Evolutionary conservation across 2,888 invertebrate species (phyloP), one percentile per base, ranked within the genome.

Genomic region (Encarsia formosa): DNA sequence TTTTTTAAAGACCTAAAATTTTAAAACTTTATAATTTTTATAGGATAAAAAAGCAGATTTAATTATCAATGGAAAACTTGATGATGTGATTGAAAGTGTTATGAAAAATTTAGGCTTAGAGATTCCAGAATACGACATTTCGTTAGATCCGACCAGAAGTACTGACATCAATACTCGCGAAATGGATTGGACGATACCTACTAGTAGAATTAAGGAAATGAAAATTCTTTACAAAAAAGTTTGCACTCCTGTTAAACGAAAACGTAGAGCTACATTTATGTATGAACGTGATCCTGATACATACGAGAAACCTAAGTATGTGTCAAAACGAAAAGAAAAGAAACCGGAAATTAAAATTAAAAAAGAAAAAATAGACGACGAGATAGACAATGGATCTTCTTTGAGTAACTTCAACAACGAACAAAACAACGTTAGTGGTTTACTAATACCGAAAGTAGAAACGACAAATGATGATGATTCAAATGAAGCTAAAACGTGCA

Each of bases 41-140:
- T 68, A 91, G 91, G 93, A 96, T 69, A 89, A 89, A 69, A 91
- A 92, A 76, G 90, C 94, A 20, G 88, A 94, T 73, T 75, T 97
- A 52, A 80, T 89, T 41, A 92, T 97, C 59, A 87, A 92, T 66
- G 83, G 87, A 15, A 95, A 91, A 75, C 91, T 95, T 1, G 96
- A 97, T 72, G 84, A 85, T 49, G 82, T 96, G 41, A 77, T 94
- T 64, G 77, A 78, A 52, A 83, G 82, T 67, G 78, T 94, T 0
- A 86, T 89, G 80, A 82, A 86, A 65, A 79, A 83, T 52, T 76
- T 96, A 31, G 82, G 81, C 11, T 66, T 93, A 19, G 82, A 85
- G 62, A 84, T 92, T 67, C 86, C 88, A 2, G 78, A 81, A 24
- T 94, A 91, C 69, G 77, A 77, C 34, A 76, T 77, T 43, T 72